Evolutionary conservation across 2,113 vertebrate genomes (phyloP).

Genomic region (human): DNA sequence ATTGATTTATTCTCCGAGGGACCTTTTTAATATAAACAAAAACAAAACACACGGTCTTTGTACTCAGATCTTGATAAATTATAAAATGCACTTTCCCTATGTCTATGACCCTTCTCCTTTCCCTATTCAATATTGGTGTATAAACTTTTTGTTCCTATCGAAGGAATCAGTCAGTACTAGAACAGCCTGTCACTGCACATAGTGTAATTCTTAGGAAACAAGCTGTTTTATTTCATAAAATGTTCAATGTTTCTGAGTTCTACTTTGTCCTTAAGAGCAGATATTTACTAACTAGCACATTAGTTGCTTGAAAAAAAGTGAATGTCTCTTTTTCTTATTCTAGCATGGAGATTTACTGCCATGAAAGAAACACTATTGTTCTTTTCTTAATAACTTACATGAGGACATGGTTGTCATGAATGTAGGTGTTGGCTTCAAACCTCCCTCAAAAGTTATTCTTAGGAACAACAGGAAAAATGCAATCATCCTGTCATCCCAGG

Average conservation of each 20-base stretch:
- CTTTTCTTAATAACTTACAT: constrained; percentile 55
- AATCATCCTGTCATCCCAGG: neutral
- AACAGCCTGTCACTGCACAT: constrained; percentile 55
- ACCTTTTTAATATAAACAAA: neutral
- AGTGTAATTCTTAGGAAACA: constrained; percentile 52
- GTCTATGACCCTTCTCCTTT: neutral
- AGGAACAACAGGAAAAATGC: neutral
- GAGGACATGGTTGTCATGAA: constrained; percentile 13
- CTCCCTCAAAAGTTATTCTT: constrained; percentile 1
- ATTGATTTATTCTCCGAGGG: neutral
- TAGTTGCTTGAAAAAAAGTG: constrained; percentile 44
- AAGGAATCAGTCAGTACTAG: constrained; percentile 27
- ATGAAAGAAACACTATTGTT: constrained; percentile 2
- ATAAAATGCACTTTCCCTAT: neutral
- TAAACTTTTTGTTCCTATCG: constrained; percentile 50
- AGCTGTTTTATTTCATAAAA: constrained; percentile 73
- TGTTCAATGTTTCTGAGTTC: constrained; percentile 49
- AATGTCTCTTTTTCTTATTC: constrained; percentile 7
- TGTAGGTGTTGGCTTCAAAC: neutral
- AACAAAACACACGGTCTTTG: neutral
- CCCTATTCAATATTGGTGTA: neutral
- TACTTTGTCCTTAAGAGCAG: constrained; percentile 61
- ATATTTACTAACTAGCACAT: constrained; percentile 67
- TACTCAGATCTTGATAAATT: neutral
- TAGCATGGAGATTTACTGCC: constrained; percentile 26